Base-by-base conservation (phyloP, 2,888 invertebrate species). In the Ethmia dodecea region DNA sequence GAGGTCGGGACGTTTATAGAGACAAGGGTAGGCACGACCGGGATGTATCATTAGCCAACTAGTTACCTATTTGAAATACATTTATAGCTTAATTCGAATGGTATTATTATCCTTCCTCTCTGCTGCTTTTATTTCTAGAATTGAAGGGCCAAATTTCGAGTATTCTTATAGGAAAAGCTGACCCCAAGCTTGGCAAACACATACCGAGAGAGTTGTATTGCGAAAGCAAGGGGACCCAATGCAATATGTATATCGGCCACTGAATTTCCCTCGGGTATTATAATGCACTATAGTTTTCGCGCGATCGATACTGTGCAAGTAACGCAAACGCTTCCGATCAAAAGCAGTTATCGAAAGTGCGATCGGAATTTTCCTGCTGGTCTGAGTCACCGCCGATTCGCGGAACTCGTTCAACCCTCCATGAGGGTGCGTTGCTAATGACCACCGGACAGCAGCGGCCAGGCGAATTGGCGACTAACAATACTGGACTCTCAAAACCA, bases 401-500 rank as follows among this genome's bases (percentile, higher is more conserved):
- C 77, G 55, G 83, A 83, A 81, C 61, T 52, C 61, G 43, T 51
- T 55, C 71, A 63, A 77, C 81, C 83, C 84, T 77, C 66, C 54
- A 45, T 42, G 60, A 61, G 73, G 80, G 78, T 68, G 75, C 68
- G 68, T 67, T 68, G 65, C 76, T 84, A 84, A 84, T 83, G 79
- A 80, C 76, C 60, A 58, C 58, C 70, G 72, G 58, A 69, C 72
- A 77, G 74, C 80, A 66, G 61, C 66, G 55, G 57, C 62, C 69
- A 58, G 60, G 65, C 65, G 45, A 70, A 72, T 63, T 72, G 45
- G 53, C 45, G 53, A 40, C 69, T 65, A 51, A 69, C 81, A 45
- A 84, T 76, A 71, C 62, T 74, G 71, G 55, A 80, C 84, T 67
- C 69, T 86, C 68, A 39, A 65, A 63, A 72, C 78, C 67, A 64